Evolutionary conservation across 2,888 invertebrate species (phyloP), one percentile per base, ranked within the genome.

Genomic region (Matsumyia berberina): DNA sequence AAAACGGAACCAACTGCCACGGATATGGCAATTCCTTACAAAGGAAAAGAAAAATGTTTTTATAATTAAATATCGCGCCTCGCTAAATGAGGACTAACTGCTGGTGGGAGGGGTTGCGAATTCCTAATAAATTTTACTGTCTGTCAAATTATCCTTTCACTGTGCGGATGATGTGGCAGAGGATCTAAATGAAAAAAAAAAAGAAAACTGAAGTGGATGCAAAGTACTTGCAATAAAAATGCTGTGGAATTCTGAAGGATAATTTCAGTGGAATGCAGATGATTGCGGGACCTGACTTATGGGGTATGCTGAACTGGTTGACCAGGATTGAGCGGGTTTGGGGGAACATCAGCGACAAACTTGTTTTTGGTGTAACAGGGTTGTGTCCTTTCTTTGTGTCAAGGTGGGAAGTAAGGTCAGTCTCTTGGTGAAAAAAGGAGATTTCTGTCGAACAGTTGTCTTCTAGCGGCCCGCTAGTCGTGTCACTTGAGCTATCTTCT

Each of bases 41-140:
- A 42, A 33, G 57, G 33, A 64, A 57, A 74, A 79, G 83, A 79
- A 80, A 80, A 80, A 76, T 85, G 85, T 85, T 85, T 83, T 85
- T 85, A 80, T 76, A 85, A 85, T 85, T 85, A 85, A 85, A 85
- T 85, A 85, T 80, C 80, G 37, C 66, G 80, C 70, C 64, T 60
- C 46, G 15, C 35, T 55, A 60, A 85, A 74, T 85, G 85, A 70
- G 79, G 58, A 53, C 76, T 58, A 64, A 76, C 58, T 49, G 64
- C 19, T 33, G 33, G 8, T 57, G 39, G 44, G n/a, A 8, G 37
- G 15, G 11, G 29, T 9, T 37, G 29, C 9, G 69, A 80, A 80
- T 80, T 76, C 53, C 70, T 58, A 80, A 85, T 85, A 76, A 85
- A 85, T 85, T 76, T 64, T 55, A 51, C 53, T 70, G 64, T 39